phyloP scores from a whole-genome alignment of 2,888 invertebrate genomes.

The Odontomyia ornata region DNA sequence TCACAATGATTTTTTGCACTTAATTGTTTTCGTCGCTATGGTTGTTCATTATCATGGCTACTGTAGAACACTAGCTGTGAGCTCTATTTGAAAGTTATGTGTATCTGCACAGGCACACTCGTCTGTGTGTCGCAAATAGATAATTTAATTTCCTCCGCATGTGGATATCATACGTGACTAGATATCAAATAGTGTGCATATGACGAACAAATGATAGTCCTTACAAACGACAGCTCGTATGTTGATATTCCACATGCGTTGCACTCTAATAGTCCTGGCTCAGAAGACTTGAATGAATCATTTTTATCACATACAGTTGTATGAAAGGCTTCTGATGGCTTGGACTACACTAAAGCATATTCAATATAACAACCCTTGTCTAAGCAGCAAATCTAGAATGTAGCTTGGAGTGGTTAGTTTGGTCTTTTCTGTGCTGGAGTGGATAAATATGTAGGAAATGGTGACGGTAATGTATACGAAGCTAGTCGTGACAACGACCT shows the following conservation, averaged over 20 bases:
- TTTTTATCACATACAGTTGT: background rate
- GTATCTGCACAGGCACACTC: background rate
- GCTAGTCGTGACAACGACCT: too few species aligned
- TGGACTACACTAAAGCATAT: too few species aligned
- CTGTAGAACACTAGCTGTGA: background rate
- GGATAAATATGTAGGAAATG: too few species aligned
- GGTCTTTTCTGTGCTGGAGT: too few species aligned
- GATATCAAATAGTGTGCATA: slow-evolving; percentile 38
- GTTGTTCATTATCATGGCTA: background rate
- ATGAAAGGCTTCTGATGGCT: too few species aligned
- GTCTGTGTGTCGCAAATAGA: slow-evolving; percentile 20
- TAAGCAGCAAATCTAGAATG: too few species aligned
- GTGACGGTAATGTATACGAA: too few species aligned
- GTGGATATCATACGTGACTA: slow-evolving; percentile 41
- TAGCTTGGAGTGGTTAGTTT: too few species aligned
- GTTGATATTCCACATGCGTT: slow-evolving; percentile 31
- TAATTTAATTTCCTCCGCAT: slow-evolving; percentile 42
- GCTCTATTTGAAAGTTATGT: background rate
- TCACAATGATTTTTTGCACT: slow-evolving; percentile 28
- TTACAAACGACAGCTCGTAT: slow-evolving; percentile 5
- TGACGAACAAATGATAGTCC: slow-evolving; percentile 33
- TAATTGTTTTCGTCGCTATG: slow-evolving; percentile 12
- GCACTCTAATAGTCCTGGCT: slow-evolving; percentile 1
- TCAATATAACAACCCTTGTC: too few species aligned
- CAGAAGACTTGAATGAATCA: slow-evolving; percentile 27